Evolutionary conservation across 2,797 vertebrate genomes (phyloP).

Genomic region (Ctenosaura bakeri): DNA sequence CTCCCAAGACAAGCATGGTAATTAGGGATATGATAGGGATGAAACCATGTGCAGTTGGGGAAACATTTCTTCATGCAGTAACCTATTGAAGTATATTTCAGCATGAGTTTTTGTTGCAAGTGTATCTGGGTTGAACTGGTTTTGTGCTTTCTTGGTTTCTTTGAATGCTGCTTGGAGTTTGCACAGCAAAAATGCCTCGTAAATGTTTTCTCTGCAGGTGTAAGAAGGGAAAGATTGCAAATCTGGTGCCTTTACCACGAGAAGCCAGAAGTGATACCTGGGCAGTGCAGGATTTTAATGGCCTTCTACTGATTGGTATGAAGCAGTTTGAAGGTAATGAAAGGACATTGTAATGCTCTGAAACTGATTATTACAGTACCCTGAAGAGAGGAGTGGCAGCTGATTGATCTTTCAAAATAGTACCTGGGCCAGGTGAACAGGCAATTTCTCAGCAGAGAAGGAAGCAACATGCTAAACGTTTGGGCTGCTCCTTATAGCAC

Average conservation of each 20-base stretch:
- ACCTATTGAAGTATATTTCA: background rate
- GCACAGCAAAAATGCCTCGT: background rate
- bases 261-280: background rate
- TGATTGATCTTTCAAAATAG: background rate
- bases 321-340: constrained; percentile 1
- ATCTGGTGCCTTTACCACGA: background rate
- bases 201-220: background rate
- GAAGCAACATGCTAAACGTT: too few species aligned
- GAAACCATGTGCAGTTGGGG: background rate
- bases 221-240: background rate
- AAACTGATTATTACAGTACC: background rate
- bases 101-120: background rate
- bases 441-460: background rate
- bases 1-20: too few species aligned
- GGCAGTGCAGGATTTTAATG: background rate
- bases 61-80: background rate
- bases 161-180: background rate
- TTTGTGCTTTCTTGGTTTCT: background rate
- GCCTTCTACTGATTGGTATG: background rate
- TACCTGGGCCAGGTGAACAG: background rate
- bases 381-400: background rate
- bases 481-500: too few species aligned
- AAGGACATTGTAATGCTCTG: background rate
- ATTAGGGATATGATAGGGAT: too few species aligned
- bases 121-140: background rate